These are phyloP conservation scores for Apamea crenata DNA, from an alignment of 2,888 invertebrate genomes.

Conservation along the genomic window DNA sequence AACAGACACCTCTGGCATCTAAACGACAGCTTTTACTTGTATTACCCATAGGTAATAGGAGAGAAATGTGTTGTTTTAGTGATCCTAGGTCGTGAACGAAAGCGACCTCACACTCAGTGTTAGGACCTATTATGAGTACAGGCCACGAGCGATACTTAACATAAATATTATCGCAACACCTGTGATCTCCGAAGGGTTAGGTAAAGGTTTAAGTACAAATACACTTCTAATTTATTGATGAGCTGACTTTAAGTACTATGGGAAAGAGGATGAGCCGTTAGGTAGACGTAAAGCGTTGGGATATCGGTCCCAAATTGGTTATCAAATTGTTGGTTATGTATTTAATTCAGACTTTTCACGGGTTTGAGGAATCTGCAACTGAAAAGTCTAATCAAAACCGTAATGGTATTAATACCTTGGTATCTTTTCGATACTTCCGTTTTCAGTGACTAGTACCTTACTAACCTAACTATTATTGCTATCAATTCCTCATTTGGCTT, in stretches of 20 bases:
- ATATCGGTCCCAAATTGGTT: neutral
- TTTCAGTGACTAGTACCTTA: neutral
- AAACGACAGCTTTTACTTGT: slow-evolving; percentile 35
- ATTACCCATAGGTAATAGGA: slow-evolving; percentile 17
- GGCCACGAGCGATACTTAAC: slow-evolving; percentile 45
- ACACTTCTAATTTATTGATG: slow-evolving; percentile 16
- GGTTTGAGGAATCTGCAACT: neutral
- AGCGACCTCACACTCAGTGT: slow-evolving; percentile 27
- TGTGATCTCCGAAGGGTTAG: slow-evolving; percentile 7
- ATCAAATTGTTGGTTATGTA: neutral
- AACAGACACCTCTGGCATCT: slow-evolving; percentile 8
- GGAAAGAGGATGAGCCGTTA: neutral
- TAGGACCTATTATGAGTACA: slow-evolving; percentile 21
- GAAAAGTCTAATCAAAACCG: neutral
- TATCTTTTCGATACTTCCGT: neutral
- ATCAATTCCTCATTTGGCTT: neutral
- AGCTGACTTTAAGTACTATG: slow-evolving; percentile 8
- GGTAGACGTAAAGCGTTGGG: neutral
- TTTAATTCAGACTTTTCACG: neutral
- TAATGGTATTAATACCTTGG: neutral
- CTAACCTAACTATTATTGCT: neutral
- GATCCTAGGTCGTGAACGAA: slow-evolving; percentile 41
- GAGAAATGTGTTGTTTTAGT: slow-evolving; percentile 49
- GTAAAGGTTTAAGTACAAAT: slow-evolving; percentile 23
- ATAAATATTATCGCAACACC: slow-evolving; percentile 33